Conservation (phyloP, 2,113 vertebrate species). For the Clinocottus analis region DNA sequence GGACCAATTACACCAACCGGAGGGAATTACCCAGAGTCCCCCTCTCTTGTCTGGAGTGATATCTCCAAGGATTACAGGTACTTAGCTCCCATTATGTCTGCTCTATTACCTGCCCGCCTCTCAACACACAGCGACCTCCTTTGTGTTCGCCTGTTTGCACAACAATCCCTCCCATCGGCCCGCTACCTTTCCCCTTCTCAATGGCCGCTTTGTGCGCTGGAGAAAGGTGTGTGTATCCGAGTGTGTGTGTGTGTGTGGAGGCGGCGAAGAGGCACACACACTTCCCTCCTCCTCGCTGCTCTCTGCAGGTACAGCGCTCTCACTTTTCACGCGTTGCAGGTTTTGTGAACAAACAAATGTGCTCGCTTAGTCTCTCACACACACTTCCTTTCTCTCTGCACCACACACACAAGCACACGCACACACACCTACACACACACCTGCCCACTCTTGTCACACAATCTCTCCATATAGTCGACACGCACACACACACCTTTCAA, state of each 20-base stretch:
- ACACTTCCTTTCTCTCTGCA: slow-evolving; percentile 7
- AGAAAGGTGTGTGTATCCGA: slow-evolving; percentile 45
- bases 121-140: slow-evolving; percentile 63
- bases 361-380: slow-evolving; percentile 6
- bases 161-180: slow-evolving; percentile 69
- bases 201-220: slow-evolving; percentile 74
- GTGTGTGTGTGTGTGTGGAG: background rate
- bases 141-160: slow-evolving; percentile 80
- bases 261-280: background rate
- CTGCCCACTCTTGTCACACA: slow-evolving; percentile 17
- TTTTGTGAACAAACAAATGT: slow-evolving; percentile 31
- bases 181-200: slow-evolving; percentile 75
- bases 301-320: slow-evolving; percentile 63
- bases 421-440: background rate
- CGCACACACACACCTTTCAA: slow-evolving; percentile 26
- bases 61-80: slow-evolving; percentile 96
- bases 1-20: slow-evolving; percentile 85
- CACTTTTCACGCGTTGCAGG: slow-evolving; percentile 52
- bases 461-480: background rate
- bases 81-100: slow-evolving; percentile 95
- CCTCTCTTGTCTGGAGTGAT: slow-evolving; percentile 87
- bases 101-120: slow-evolving; percentile 89
- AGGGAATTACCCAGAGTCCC: slow-evolving; percentile 83
- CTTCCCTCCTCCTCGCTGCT: background rate
- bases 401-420: background rate